A percentile compares a stretch with the other conserved stretches of the same genome.
These are phyloP conservation scores for Arrhamphus sclerolepis DNA, from an alignment of 2,797 vertebrate species.

Conservation along the genomic window DNA sequence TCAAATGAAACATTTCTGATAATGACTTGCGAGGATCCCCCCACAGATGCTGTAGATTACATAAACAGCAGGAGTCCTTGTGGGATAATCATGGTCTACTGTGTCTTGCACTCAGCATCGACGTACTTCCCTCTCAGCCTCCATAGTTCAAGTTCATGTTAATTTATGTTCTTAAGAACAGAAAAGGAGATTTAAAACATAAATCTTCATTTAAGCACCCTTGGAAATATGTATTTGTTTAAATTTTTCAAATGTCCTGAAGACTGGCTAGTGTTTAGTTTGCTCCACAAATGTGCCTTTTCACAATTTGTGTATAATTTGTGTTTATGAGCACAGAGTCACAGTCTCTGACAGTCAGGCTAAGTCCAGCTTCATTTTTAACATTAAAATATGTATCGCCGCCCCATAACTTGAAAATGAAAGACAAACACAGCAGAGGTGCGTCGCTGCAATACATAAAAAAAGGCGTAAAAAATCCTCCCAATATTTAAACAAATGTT, in stretches of 20 bases:
- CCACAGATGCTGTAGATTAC: not conserved
- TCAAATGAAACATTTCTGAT: not conserved
- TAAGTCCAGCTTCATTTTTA: not conserved
- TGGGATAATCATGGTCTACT: not conserved
- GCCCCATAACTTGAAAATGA: not conserved
- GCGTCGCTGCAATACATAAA: conserved; percentile 5
- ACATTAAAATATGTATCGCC: not conserved
- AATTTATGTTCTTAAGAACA: not conserved
- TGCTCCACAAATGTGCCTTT: not conserved
- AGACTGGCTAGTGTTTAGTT: not conserved
- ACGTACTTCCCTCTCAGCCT: too few relatives aligned
- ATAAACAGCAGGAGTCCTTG: not conserved
- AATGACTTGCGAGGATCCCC: conserved; percentile 3
- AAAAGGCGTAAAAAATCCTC: conserved; percentile 17
- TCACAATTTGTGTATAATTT: not conserved
- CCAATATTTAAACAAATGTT: conserved; percentile 39
- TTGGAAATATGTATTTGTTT: not conserved
- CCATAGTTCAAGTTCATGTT: too few relatives aligned
- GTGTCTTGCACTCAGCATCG: not conserved
- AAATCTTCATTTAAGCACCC: not conserved
- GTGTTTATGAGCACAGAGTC: not conserved
- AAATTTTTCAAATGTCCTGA: not conserved
- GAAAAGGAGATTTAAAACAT: not conserved
- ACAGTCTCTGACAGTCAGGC: not conserved
- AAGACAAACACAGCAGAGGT: conserved; percentile 9